Base-by-base conservation (phyloP, 92 coral and sea anemone genomes). In the Palythoa grandiflora region DNA sequence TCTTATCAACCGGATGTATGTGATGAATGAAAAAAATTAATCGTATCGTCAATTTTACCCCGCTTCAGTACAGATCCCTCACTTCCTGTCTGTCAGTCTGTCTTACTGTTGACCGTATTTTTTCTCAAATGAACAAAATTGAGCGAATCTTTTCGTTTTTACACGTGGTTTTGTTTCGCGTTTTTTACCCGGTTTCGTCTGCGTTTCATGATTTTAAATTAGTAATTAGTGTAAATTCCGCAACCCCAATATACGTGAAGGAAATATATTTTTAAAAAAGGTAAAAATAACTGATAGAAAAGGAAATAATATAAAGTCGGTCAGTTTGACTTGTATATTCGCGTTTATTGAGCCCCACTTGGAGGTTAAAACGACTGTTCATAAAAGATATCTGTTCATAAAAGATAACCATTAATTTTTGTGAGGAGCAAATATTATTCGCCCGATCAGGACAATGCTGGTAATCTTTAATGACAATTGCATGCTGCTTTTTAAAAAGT, bases 1-100 rank as follows among this genome's bases (percentile, higher is more conserved):
- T 5, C 75, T 80, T 81, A 63, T 63, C 76, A 8, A 81, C 86
- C 86, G 86, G 86, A 81, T 81, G 74, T 81, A 1, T 66, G 44
- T 9, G 36, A 16, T 20, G 73, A 63, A 65, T 81, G 37, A 68
- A 63, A 59, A 19, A 53, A 35, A 7, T 15, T 38, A 78, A 44
- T 79, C 59, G 35, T 54, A 51, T 44, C 74, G 73, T 17, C 57
- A 28, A 65, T 19, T 65, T 37, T 63, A 65, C 19, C 75, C 86
- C 8, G 61, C 44, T 8, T 81, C 40, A 65, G 11, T 21, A 21
- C 20, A 63, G 70, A 17, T 15, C 51, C 38, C 63, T 40, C 75
- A 81, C 86, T 81, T 81, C 86, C 86, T 81, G 86, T 81, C 47
- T 48, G 75, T 2, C 3, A 5, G 66, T 38, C 39, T 65, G 44